Conservation (phyloP, 2,797 vertebrate species). For the Acanthiza pusilla region DNA sequence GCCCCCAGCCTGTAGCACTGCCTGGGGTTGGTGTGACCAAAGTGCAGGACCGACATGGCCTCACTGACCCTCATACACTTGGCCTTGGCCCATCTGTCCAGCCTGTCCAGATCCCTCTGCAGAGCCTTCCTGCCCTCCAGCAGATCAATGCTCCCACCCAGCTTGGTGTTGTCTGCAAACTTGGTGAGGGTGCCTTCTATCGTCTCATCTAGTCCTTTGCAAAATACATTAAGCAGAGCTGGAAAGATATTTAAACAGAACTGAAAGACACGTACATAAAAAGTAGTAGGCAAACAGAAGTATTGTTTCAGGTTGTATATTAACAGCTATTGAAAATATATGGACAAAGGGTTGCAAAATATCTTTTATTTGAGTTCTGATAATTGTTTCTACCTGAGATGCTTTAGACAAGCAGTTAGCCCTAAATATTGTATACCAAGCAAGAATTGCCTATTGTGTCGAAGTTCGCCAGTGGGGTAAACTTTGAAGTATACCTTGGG, state of each 20-base stretch:
- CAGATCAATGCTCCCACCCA: background rate
- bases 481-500: background rate
- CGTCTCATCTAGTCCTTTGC: background rate
- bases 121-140: background rate
- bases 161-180: background rate
- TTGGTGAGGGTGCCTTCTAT: background rate
- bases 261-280: background rate
- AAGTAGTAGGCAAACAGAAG: background rate
- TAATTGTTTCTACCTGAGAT: background rate
- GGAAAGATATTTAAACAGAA: background rate
- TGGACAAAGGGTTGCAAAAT: background rate
- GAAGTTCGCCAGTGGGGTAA: background rate
- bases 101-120: background rate
- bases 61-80: rapidly evolving
- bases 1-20: rapidly evolving
- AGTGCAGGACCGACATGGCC: too few species aligned
- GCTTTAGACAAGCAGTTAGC: background rate
- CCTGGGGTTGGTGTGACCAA: rapidly evolving
- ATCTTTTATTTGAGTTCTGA: background rate
- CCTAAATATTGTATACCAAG: background rate
- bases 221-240: background rate
- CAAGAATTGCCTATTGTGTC: background rate
- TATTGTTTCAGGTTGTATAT: background rate
- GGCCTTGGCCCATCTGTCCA: rapidly evolving
- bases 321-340: background rate